These are phyloP conservation scores for Ctenicera cuprea DNA, from an alignment of 2,888 invertebrate genomes.

Conservation along the genomic window DNA sequence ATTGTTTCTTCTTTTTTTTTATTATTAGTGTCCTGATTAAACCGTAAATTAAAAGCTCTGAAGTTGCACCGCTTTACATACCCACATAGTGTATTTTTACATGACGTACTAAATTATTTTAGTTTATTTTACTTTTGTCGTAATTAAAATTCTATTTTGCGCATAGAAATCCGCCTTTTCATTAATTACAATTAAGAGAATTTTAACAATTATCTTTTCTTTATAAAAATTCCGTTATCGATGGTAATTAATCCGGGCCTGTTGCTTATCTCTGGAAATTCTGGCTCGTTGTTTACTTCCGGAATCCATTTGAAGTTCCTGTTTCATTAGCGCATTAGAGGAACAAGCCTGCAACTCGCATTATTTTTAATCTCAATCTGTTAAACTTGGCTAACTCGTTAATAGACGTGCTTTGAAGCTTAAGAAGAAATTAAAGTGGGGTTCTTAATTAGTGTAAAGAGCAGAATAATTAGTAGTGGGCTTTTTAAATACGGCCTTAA, in stretches of 20 bases:
- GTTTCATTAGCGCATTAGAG: slow-evolving; percentile 47
- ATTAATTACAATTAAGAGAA: not conserved
- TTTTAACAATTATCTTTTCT: not conserved
- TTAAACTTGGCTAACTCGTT: slow-evolving; percentile 44
- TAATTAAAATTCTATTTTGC: no score
- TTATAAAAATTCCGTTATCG: slow-evolving; percentile 24
- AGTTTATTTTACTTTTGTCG: no score
- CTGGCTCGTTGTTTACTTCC: slow-evolving; percentile 43
- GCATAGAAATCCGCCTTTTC: not conserved
- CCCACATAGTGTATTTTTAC: no score
- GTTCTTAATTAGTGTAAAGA: slow-evolving; percentile 39
- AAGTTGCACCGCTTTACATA: not conserved
- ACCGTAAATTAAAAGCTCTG: not conserved
- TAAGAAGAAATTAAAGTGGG: slow-evolving; percentile 41
- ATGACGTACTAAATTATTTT: no score
- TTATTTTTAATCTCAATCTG: slow-evolving; percentile 47
- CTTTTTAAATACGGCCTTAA: slow-evolving; percentile 33
- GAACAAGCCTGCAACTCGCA: slow-evolving; percentile 41
- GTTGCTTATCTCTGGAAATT: slow-evolving; percentile 43
- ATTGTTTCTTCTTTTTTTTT: slow-evolving; percentile 42
- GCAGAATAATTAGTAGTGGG: slow-evolving; percentile 37
- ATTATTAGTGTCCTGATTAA: slow-evolving; percentile 30
- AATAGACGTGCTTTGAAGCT: slow-evolving; percentile 46
- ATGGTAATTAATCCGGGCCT: slow-evolving; percentile 41
- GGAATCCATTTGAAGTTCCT: slow-evolving; percentile 46